Percentiles rank a stretch among this genome's conserved stretches.
phyloP scores from a whole-genome alignment of 2,113 vertebrate genomes.

The Leiothrix lutea region DNA sequence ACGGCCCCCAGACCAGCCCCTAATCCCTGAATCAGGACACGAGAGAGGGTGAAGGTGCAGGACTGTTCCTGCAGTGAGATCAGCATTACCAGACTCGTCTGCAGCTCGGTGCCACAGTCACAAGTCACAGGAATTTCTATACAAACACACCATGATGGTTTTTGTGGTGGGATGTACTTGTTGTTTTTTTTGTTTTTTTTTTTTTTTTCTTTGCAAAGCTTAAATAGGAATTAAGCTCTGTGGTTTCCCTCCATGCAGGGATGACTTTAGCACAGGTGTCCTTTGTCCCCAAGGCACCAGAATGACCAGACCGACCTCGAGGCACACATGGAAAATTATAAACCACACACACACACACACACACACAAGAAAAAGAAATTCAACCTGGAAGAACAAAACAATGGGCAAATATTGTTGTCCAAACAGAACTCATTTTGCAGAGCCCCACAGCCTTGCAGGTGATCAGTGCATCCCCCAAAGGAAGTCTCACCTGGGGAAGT shows the following conservation, averaged over 20 bases:
- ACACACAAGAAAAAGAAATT: background rate
- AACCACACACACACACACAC: background rate
- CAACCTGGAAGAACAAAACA: background rate
- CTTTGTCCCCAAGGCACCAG: background rate
- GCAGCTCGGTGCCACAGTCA: fast-evolving
- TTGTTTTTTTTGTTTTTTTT: background rate
- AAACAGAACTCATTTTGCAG: background rate
- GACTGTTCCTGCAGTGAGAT: background rate
- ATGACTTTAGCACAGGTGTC: background rate
- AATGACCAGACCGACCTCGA: background rate
- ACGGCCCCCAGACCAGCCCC: background rate
- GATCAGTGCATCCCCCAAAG: background rate
- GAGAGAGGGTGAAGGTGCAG: background rate
- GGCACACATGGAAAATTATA: background rate
- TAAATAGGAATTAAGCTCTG: background rate
- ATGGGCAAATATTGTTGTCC: background rate
- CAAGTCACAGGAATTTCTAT: background rate
- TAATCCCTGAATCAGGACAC: background rate
- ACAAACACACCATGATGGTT: background rate
- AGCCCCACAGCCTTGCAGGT: background rate
- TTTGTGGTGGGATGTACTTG: background rate
- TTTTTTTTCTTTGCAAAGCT: background rate
- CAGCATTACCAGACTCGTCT: fast-evolving
- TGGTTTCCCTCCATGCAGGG: background rate
- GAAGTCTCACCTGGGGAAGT: background rate